Evolutionary conservation across 1,140 invertebrate species (phyloP).

Genomic region (honey bee (Apis mellifera)): Amel_HAv3.1 CM009936.2:12105501-12106000

Average conservation of each 20-base stretch:
- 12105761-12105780: constrained; percentile 26
- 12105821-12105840: constrained; percentile 18
- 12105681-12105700: constrained; percentile 30
- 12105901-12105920: constrained; percentile 62
- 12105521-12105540: constrained; percentile 19
- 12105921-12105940: constrained; percentile 78
- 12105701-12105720: background rate
- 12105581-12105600: constrained; percentile 12
- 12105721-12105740: background rate
- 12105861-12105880: constrained; percentile 74
- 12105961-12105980: constrained; percentile 73
- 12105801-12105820: constrained; percentile 1
- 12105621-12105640: background rate
- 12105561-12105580: background rate
- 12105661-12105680: constrained; percentile 33
- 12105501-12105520: constrained; percentile 67
- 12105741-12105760: constrained; percentile 10
- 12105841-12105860: constrained; percentile 21
- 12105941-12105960: constrained; percentile 69
- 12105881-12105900: background rate
- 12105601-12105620: constrained; percentile 6
- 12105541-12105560: background rate
- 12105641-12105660: constrained; percentile 19
- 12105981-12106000: constrained; percentile 69
- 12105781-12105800: background rate